Conservation (phyloP, 2,113 vertebrate genomes). For the Conger conger region DNA sequence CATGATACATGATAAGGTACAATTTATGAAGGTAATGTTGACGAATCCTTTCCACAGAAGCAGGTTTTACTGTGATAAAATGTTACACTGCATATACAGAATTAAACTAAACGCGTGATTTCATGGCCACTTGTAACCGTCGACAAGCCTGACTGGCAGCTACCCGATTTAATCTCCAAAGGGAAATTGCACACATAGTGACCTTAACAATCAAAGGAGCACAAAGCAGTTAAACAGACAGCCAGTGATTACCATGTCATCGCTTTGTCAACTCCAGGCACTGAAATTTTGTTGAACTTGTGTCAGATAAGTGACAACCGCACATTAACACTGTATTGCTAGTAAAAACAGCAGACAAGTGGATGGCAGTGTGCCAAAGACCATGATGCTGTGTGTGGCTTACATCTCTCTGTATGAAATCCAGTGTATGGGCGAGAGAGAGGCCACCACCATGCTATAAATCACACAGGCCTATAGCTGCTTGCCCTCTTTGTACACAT, state of each 20-base stretch:
- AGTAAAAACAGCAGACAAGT: background rate
- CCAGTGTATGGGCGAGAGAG: conserved; percentile 38
- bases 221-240: background rate
- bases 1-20: too few species aligned
- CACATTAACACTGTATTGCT: background rate
- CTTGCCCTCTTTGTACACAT: conserved; percentile 34
- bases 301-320: background rate
- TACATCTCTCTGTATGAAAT: conserved; percentile 42
- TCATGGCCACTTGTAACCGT: background rate
- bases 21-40: too few species aligned
- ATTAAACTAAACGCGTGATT: too few species aligned
- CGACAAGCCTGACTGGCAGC: background rate
- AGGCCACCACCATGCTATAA: conserved; percentile 43
- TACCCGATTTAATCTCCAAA: background rate
- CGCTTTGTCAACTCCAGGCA: background rate
- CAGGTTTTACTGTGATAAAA: too few species aligned
- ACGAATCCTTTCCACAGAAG: too few species aligned
- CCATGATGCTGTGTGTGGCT: conserved; percentile 16
- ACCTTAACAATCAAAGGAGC: too few species aligned
- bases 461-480: conserved; percentile 49
- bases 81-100: too few species aligned
- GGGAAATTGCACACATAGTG: background rate
- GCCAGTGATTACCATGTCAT: background rate
- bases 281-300: background rate
- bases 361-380: background rate